Base-by-base conservation (phyloP, 1,140 invertebrate species). In the Aphelenchoides besseyi region DNA sequence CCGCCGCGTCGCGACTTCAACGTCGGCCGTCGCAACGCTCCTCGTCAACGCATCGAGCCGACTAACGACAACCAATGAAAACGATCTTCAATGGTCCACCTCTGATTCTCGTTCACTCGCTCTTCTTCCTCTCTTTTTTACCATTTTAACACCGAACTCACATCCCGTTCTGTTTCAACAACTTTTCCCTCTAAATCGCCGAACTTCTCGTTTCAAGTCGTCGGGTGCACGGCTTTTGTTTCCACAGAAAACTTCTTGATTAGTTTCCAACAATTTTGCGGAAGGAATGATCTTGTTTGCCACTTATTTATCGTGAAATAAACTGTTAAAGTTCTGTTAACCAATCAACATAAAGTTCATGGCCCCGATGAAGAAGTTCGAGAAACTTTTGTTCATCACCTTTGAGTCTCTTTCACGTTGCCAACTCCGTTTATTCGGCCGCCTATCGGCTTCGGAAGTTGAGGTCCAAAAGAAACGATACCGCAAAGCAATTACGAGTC, bases 41-140 rank as follows among this genome's bases (percentile, higher is more conserved):
- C 41, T 48, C 41, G 41, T 48, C 41, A 48, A 48, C 41, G 41
- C 41, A 23, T 48, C n/a, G 41, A 23, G 41, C 41, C 12, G 41
- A 48, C 41, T 23, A 23, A 12, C 12, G 41, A 23, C 41, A 23
- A 23, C 12, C 41, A 48, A 48, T 23, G 41, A 48, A 23, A 23
- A 48, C 41, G 41, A 48, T 48, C 41, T 48, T n/a, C n/a, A n/a
- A n/a, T n/a, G 41, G 12, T 48, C 41, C 12, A 48, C 41, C 41
- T 48, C 41, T 48, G 41, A 48, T 48, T 48, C 41, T 48, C 41
- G 41, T 48, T 48, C 41, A 48, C 23, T 48, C 41, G 41, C 41
- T 48, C 41, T 48, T 48, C 41, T 48, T 48, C 41, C 12, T 48
- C 41, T 23, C 41, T 48, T 23, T 48, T 48, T 23, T 48, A 16